Conservation (phyloP, 2,888 invertebrate genomes). For the Phyto melanocephala region DNA sequence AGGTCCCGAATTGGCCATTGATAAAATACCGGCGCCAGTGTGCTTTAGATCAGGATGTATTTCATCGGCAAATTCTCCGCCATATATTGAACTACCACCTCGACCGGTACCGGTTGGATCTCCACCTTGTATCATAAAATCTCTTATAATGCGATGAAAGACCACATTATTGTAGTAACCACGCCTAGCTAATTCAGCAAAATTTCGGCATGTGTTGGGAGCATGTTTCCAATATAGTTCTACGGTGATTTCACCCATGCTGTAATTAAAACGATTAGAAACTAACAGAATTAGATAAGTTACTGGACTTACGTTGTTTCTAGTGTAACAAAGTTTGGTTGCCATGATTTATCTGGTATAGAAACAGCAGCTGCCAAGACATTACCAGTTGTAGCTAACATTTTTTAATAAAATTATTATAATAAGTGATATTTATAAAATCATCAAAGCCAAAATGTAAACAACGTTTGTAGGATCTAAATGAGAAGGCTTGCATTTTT, state of each 20-base stretch:
- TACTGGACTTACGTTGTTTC: conserved; percentile 88
- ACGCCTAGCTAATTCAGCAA: conserved; percentile 94
- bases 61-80: conserved; percentile 96
- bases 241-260: conserved; percentile 94
- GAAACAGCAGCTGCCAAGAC: conserved; percentile 79
- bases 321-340: conserved; percentile 89
- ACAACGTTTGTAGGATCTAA: background rate
- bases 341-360: conserved; percentile 93
- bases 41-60: conserved; percentile 96
- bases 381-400: conserved; percentile 68
- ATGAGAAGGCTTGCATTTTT: background rate
- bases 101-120: conserved; percentile 98
- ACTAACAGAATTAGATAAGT: background rate
- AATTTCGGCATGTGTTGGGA: conserved; percentile 97
- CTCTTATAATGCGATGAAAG: conserved; percentile 96
- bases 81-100: conserved; percentile 98
- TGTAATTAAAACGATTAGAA: conserved; percentile 73
- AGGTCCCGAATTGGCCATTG: conserved; percentile 99
- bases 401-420: conserved; percentile 36
- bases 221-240: conserved; percentile 99
- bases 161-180: conserved; percentile 98
- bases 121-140: conserved; percentile 97
- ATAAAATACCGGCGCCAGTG: conserved; percentile 92
- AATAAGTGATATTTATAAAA: background rate
- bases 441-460: too few relatives aligned